These are phyloP conservation scores for Mamestra configurata DNA, from an alignment of 1,140 invertebrate species.

Conservation along the genomic window DNA sequence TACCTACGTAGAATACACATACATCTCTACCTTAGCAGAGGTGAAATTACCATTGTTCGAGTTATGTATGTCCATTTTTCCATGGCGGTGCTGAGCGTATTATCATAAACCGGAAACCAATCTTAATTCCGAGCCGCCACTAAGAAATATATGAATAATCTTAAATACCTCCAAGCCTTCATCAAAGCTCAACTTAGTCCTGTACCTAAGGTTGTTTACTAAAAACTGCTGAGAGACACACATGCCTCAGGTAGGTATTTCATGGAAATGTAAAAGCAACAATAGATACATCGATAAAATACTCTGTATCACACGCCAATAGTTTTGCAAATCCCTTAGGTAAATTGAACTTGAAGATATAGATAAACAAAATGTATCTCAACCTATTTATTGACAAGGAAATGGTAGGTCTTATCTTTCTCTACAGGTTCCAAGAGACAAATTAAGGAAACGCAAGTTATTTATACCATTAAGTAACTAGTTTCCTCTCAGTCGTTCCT, in stretches of 20 bases:
- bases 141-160: too few relatives aligned
- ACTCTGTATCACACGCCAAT: neutral
- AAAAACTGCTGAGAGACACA: too few relatives aligned
- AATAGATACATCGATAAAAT: neutral
- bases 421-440: constrained; percentile 20
- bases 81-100: too few relatives aligned
- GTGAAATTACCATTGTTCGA: too few relatives aligned
- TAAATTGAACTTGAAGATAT: constrained; percentile 17
- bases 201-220: neutral
- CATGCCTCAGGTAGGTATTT: neutral
- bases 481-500: constrained; percentile 28
- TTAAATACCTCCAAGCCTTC: too few relatives aligned
- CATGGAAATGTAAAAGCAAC: neutral
- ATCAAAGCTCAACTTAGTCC: too few relatives aligned
- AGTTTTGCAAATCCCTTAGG: neutral
- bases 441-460: constrained; percentile 35
- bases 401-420: constrained; percentile 18
- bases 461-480: constrained; percentile 20
- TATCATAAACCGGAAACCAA: too few relatives aligned
- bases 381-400: constrained; percentile 46
- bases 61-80: too few relatives aligned
- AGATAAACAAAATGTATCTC: constrained; percentile 17
- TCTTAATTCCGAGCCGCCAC: too few relatives aligned
- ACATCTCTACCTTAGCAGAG: too few relatives aligned
- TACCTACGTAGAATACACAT: too few relatives aligned